Conservation (phyloP, 2,888 invertebrate species). For the Spicauda simplicius region DNA sequence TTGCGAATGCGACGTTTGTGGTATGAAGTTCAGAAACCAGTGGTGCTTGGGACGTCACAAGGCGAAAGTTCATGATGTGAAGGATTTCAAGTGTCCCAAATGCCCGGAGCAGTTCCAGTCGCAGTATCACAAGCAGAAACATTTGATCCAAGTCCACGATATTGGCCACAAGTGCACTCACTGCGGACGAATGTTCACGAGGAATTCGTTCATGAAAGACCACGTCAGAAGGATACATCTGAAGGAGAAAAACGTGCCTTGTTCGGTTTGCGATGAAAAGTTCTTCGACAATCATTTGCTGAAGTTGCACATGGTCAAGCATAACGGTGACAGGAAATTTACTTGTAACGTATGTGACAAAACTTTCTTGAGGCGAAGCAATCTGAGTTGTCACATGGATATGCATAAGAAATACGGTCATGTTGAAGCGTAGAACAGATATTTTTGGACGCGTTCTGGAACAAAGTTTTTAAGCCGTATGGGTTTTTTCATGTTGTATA, state of each 20-base stretch:
- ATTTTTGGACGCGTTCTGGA: neutral
- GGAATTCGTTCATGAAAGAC: slow-evolving; percentile 76
- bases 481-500: too few species aligned
- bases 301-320: slow-evolving; percentile 80
- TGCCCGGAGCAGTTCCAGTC: slow-evolving; percentile 78
- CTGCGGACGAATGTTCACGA: slow-evolving; percentile 74
- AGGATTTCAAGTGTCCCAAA: slow-evolving; percentile 70
- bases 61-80: slow-evolving; percentile 69
- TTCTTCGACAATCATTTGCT: slow-evolving; percentile 74
- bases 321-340: slow-evolving; percentile 81
- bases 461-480: neutral
- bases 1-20: slow-evolving; percentile 67
- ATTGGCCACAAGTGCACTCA: slow-evolving; percentile 72
- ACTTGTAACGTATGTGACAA: slow-evolving; percentile 85
- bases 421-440: slow-evolving; percentile 41
- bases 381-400: slow-evolving; percentile 84
- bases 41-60: slow-evolving; percentile 70
- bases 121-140: slow-evolving; percentile 80
- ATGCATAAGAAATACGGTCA: slow-evolving; percentile 78
- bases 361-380: slow-evolving; percentile 83
- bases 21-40: slow-evolving; percentile 67
- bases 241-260: slow-evolving; percentile 74
- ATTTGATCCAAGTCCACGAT: slow-evolving; percentile 77
- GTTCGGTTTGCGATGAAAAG: slow-evolving; percentile 70
- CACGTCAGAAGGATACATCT: slow-evolving; percentile 75